phyloP scores from a whole-genome alignment of 1,140 invertebrate genomes.

The Streblospio benedicti region DNA sequence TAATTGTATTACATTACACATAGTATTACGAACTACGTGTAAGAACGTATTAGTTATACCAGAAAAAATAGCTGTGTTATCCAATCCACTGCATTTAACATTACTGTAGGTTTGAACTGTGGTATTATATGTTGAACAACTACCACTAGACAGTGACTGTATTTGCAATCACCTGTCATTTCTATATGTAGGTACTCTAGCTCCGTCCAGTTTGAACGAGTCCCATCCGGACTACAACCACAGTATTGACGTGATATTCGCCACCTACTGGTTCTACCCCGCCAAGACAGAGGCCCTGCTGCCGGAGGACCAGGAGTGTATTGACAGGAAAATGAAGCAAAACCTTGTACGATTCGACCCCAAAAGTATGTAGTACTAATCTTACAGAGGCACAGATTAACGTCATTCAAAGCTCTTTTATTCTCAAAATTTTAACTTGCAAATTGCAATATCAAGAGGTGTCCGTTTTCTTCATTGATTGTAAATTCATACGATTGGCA shows the following conservation, averaged over 20 bases:
- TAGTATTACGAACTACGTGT: too few relatives aligned
- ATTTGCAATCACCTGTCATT: too few relatives aligned
- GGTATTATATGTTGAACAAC: too few relatives aligned
- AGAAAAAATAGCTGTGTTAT: too few relatives aligned
- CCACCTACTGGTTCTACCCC: slow-evolving; percentile 53
- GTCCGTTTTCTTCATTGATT: background rate
- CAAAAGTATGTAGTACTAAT: slow-evolving; percentile 32
- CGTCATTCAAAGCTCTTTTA: background rate
- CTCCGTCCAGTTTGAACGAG: slow-evolving; percentile 36
- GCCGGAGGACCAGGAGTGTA: slow-evolving; percentile 47
- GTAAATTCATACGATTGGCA: background rate
- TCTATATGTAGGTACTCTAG: slow-evolving; percentile 49
- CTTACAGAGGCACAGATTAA: background rate
- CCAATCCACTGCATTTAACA: too few relatives aligned
- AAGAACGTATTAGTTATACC: too few relatives aligned
- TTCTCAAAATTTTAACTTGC: background rate
- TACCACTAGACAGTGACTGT: too few relatives aligned
- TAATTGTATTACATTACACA: too few relatives aligned
- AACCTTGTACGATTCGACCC: slow-evolving; percentile 41
- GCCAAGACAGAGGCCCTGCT: slow-evolving; percentile 46
- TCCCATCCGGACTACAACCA: slow-evolving; percentile 34
- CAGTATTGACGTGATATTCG: slow-evolving; percentile 50
- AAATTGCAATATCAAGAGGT: background rate
- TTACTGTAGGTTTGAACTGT: too few relatives aligned
- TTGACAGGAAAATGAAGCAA: slow-evolving; percentile 39